Evolutionary conservation across 2,888 invertebrate genomes (phyloP), one percentile per base, ranked within the genome.

Genomic region (Linnaemya vulpina): DNA sequence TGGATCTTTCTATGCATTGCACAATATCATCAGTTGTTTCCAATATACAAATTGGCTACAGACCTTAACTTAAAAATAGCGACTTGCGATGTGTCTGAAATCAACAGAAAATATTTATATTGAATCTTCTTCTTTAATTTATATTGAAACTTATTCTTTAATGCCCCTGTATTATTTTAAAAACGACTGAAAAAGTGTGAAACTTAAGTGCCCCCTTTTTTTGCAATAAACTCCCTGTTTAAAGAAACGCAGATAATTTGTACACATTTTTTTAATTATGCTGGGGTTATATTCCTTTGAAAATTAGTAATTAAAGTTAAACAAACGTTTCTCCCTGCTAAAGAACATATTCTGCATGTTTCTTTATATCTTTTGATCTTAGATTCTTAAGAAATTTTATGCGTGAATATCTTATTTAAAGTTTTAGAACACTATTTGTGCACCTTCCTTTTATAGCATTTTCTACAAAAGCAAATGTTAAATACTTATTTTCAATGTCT

Each of bases 391-490:
- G 62, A 53, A 43, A 25, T 35, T 43, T 78, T 65, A 10, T 3
- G 55, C 58, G 20, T 30, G 22, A 51, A 71, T 55, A 30, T 46
- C 11, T 25, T 67, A 17, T 73, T 55, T 68, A 35, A 74, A 70
- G 75, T 35, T 13, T 49, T 49, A 20, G 30, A 60, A 81, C 51
- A 81, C 62, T 81, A 74, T 68, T 81, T 55, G 43, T 15, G 22
- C 11, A 68, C 22, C n/a, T 81, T 51, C 40, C 40, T 25, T 58
- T 11, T 17, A 17, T 30, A 11, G 3, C 22, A 22, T 7, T 3
- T 58, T 35, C 53, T 38, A 40, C 8, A 40, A 40, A 40, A 40
- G 11, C 8, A 46, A 73, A 65, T 49, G 20, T 71, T 63, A 43
- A 65, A 53, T 43, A 65, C 55, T 22, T 55, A 17, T 75, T 40